A percentile compares a stretch with the other conserved stretches of the same genome.
Conservation (phyloP, 1,140 invertebrate genomes). For the Tyrophagus putrescentiae region DNA sequence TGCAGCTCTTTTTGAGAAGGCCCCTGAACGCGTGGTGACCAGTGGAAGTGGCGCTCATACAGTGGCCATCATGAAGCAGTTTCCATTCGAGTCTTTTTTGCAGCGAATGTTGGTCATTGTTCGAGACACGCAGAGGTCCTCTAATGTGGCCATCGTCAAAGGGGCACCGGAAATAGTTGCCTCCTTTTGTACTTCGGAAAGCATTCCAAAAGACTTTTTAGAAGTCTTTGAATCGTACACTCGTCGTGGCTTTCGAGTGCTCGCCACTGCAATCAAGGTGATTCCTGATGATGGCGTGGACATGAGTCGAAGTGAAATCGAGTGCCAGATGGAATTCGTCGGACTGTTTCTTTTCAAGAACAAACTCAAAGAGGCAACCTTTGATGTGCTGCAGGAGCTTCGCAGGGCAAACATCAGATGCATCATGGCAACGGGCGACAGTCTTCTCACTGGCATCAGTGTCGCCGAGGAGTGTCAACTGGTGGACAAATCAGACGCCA, state of each 20-base stretch:
- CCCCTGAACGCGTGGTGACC: slow-evolving; percentile 21
- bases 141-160: slow-evolving; percentile 52
- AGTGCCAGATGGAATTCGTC: slow-evolving; percentile 64
- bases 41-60: not conserved
- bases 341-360: slow-evolving; percentile 86
- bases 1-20: not conserved
- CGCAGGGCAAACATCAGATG: slow-evolving; percentile 69
- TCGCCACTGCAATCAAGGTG: slow-evolving; percentile 50
- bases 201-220: slow-evolving; percentile 55
- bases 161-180: slow-evolving; percentile 81
- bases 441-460: slow-evolving; percentile 84
- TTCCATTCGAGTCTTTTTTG: slow-evolving; percentile 28
- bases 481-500: slow-evolving; percentile 39
- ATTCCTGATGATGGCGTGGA: slow-evolving; percentile 14
- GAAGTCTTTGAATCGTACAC: slow-evolving; percentile 56
- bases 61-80: slow-evolving; percentile 25
- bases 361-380: slow-evolving; percentile 64
- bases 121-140: not conserved
- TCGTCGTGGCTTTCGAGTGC: slow-evolving; percentile 69
- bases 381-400: slow-evolving; percentile 55
- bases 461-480: slow-evolving; percentile 93
- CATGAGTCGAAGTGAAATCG: slow-evolving; percentile 45
- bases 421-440: slow-evolving; percentile 95
- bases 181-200: slow-evolving; percentile 45
- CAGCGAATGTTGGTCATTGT: slow-evolving; percentile 70